A percentile compares a stretch with the other conserved stretches of the same genome.
Conservation (phyloP, 2,888 invertebrate species). For the Dolomedes plantarius region DNA sequence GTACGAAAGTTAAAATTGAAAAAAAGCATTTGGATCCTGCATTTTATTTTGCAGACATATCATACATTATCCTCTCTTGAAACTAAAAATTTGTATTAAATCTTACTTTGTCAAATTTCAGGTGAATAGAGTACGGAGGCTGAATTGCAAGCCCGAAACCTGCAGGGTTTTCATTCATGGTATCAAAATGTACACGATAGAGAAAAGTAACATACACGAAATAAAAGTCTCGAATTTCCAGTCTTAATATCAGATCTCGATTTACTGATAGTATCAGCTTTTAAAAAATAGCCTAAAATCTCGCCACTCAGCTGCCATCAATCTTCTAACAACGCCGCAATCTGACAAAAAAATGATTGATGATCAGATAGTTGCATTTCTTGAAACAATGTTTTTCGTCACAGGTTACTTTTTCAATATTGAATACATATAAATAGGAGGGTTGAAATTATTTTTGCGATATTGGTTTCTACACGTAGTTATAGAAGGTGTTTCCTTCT, state of each 20-base stretch:
- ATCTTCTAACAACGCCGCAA: background rate
- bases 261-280: slow-evolving; percentile 10
- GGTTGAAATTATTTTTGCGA: background rate
- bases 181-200: background rate
- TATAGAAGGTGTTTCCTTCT: too few relatives aligned
- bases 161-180: too few relatives aligned
- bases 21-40: too few relatives aligned
- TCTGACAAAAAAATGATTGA: slow-evolving; percentile 13
- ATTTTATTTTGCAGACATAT: too few relatives aligned
- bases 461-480: background rate
- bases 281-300: background rate
- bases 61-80: too few relatives aligned
- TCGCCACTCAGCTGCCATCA: slow-evolving; percentile 14
- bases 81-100: too few relatives aligned
- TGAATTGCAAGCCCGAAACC: too few relatives aligned
- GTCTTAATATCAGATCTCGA: background rate
- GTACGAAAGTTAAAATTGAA: too few relatives aligned
- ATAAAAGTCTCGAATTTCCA: background rate
- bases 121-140: too few relatives aligned
- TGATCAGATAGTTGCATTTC: slow-evolving; percentile 5
- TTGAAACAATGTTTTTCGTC: slow-evolving; percentile 7
- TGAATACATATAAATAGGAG: background rate
- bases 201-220: background rate
- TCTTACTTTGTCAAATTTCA: too few relatives aligned
- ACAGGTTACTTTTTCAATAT: background rate